Evolutionary conservation across 2,797 vertebrate species (phyloP).

Genomic region (Microchirus variegatus): DNA sequence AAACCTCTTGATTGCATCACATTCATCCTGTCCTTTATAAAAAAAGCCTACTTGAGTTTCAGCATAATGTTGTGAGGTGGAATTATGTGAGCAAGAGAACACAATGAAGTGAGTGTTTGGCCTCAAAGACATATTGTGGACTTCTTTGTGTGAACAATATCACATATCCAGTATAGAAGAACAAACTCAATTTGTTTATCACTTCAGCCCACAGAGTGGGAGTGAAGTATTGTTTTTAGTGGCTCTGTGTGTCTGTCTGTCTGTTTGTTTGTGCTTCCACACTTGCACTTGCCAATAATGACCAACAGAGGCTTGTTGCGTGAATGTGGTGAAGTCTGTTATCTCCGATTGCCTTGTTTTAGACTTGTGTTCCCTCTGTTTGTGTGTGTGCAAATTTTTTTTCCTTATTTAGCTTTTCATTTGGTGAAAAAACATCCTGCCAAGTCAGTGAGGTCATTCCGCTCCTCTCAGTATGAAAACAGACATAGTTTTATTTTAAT

Average conservation of each 20-base stretch:
- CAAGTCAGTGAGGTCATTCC: slow-evolving; percentile 10
- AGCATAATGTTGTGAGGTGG: slow-evolving; percentile 9
- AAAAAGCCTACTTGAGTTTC: slow-evolving; percentile 5
- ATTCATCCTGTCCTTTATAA: slow-evolving; percentile 2
- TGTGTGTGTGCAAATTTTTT: background rate
- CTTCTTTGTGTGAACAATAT: slow-evolving; percentile 4
- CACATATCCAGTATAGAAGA: background rate
- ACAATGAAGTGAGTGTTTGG: slow-evolving; percentile 1
- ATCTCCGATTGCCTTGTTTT: no score
- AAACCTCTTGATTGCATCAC: slow-evolving; percentile 14
- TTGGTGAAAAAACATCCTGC: background rate
- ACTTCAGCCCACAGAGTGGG: no score
- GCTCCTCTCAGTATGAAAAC: background rate
- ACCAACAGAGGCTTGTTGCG: no score
- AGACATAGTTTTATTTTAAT: background rate
- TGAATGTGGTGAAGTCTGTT: no score
- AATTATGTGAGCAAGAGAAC: slow-evolving; percentile 8
- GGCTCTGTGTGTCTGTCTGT: no score
- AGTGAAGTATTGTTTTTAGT: no score
- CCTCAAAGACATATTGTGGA: slow-evolving; percentile 4
- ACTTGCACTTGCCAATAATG: no score
- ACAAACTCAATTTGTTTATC: background rate
- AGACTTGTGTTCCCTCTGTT: slow-evolving; percentile 3
- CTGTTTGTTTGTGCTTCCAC: no score
- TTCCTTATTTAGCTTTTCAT: slow-evolving; percentile 4